Conservation (phyloP, 2,888 invertebrate genomes). For the Macaria notata region DNA sequence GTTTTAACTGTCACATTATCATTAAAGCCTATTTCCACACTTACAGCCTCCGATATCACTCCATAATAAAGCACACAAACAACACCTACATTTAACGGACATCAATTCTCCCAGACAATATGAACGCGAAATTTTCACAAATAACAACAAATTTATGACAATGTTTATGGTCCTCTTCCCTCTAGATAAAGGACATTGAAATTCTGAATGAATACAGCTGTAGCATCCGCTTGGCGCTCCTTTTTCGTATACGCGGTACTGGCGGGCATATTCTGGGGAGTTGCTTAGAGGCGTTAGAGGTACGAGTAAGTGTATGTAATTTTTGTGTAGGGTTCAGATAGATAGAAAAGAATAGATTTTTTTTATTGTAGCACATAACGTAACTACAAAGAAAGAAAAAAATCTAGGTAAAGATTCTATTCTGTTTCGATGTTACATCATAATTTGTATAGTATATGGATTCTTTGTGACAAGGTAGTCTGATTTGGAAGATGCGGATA, state of each 20-base stretch:
- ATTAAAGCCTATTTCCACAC: too few species aligned
- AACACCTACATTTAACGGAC: constrained; percentile 34
- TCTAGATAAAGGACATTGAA: constrained; percentile 70
- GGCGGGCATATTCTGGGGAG: constrained; percentile 39
- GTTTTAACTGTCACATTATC: too few species aligned
- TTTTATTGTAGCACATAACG: too few species aligned
- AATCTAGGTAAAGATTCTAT: too few species aligned
- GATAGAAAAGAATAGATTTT: too few species aligned
- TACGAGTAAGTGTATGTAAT: too few species aligned
- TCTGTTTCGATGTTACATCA: too few species aligned
- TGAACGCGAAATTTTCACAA: constrained; percentile 51
- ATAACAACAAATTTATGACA: constrained; percentile 70
- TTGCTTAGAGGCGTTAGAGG: not conserved
- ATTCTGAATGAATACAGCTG: constrained; percentile 61
- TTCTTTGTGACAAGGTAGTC: too few species aligned
- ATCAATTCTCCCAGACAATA: constrained; percentile 34
- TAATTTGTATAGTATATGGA: too few species aligned
- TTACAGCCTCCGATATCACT: not conserved
- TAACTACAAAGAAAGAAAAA: too few species aligned
- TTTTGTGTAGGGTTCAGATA: too few species aligned
- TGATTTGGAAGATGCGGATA: too few species aligned
- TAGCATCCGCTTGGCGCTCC: constrained; percentile 42
- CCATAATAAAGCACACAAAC: constrained; percentile 33
- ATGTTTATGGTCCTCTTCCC: constrained; percentile 66
- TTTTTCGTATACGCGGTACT: constrained; percentile 34